Conservation (phyloP, 1,140 invertebrate species). For the Pomacea maculata region DNA sequence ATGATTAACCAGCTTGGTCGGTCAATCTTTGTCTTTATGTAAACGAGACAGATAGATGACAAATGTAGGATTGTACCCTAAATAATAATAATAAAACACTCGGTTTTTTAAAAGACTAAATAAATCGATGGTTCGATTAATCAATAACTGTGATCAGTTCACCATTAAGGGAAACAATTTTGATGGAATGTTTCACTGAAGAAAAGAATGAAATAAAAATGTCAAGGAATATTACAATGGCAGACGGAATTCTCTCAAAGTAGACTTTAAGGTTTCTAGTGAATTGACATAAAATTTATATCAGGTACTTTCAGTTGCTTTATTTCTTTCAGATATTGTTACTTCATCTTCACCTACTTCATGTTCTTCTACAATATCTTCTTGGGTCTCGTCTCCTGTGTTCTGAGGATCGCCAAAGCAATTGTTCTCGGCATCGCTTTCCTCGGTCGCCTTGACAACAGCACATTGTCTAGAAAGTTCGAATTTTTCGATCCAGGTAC, state of each 20-base stretch:
- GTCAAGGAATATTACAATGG: not conserved
- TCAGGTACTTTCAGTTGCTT: not conserved
- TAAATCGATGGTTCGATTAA: too few relatives aligned
- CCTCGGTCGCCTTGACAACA: constrained; percentile 41
- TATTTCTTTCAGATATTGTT: constrained; percentile 28
- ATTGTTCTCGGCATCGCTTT: constrained; percentile 38
- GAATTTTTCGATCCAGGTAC: constrained; percentile 47
- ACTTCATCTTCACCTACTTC: constrained; percentile 44
- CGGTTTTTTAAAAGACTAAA: too few relatives aligned
- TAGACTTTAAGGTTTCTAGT: not conserved
- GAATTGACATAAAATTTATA: not conserved
- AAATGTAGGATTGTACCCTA: too few relatives aligned
- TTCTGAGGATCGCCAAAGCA: constrained; percentile 46
- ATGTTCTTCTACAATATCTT: constrained; percentile 54
- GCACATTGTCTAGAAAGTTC: constrained; percentile 39
- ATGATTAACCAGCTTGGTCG: too few relatives aligned
- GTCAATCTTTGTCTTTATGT: too few relatives aligned
- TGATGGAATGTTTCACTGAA: too few relatives aligned
- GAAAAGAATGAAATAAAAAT: not conserved
- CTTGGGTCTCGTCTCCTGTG: constrained; percentile 41
- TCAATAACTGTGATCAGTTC: too few relatives aligned
- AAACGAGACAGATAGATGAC: not conserved
- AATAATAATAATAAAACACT: too few relatives aligned
- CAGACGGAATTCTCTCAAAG: not conserved
- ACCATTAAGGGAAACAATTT: too few relatives aligned